phyloP scores from a whole-genome alignment of 2,113 vertebrate genomes.

The Mobula birostris region DNA sequence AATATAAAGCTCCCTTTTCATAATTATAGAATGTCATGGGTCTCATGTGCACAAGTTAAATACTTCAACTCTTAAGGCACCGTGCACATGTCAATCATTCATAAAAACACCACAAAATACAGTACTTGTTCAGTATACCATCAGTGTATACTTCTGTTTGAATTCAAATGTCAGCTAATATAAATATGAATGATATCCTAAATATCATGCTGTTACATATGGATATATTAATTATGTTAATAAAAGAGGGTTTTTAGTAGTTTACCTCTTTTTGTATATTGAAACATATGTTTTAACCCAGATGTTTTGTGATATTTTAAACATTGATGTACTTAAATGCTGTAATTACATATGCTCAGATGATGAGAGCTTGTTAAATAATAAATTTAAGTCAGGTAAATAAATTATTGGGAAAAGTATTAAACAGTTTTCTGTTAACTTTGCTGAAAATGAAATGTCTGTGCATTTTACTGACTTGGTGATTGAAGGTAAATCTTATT shows the following conservation, averaged over 20 bases:
- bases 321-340: background rate
- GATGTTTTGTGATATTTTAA: background rate
- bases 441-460: background rate
- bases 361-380: background rate
- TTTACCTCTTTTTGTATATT: background rate
- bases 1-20: background rate
- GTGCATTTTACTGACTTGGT: background rate
- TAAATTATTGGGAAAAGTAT: background rate
- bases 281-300: background rate
- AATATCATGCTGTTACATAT: background rate
- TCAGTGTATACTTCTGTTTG: background rate
- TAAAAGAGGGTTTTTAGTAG: background rate
- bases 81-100: background rate
- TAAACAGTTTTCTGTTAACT: background rate
- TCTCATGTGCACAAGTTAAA: background rate
- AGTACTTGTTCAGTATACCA: background rate
- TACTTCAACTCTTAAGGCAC: background rate
- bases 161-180: background rate
- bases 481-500: background rate
- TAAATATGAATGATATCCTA: slow-evolving; percentile 1
- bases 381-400: background rate
- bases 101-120: background rate
- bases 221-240: background rate
- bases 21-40: background rate
- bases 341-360: background rate